Evolutionary conservation across 2,888 invertebrate genomes (phyloP).

Genomic region (Chirona hameri): DNA sequence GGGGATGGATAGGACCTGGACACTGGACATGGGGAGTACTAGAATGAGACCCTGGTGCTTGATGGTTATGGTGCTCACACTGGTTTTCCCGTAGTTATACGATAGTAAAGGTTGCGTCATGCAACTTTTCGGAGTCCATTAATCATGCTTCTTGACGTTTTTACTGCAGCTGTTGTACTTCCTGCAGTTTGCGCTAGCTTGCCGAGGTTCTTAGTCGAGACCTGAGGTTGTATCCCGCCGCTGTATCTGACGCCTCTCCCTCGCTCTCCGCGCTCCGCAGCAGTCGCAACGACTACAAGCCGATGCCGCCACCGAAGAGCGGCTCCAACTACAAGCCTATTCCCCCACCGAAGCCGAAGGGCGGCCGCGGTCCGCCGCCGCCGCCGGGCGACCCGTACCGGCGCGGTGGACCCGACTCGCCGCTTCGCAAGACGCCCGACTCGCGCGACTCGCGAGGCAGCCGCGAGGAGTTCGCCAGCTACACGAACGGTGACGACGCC

Average conservation of each 20-base stretch:
- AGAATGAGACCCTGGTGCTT: no score
- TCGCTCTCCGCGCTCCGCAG: not conserved
- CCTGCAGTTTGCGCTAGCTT: no score
- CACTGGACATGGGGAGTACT: no score
- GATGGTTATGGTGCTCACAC: no score
- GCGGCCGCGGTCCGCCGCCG: constrained; percentile 35
- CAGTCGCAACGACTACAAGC: constrained; percentile 45
- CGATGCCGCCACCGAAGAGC: constrained; percentile 65
- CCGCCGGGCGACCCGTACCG: constrained; percentile 29
- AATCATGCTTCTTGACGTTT: no score
- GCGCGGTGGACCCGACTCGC: not conserved
- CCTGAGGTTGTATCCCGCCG: not conserved
- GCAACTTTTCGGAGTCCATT: no score
- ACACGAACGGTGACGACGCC: constrained; percentile 40
- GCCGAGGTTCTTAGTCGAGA: no score
- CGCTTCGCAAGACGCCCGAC: not conserved
- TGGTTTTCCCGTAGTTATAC: no score
- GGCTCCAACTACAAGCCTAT: constrained; percentile 38
- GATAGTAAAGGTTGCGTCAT: no score
- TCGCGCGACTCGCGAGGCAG: not conserved
- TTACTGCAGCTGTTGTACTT: no score
- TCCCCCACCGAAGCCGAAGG: constrained; percentile 70
- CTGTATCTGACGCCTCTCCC: not conserved
- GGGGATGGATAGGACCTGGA: no score
- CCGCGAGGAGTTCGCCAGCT: constrained; percentile 23